Evolutionary conservation across 2,888 invertebrate genomes (phyloP), one percentile per base, ranked within the genome.

Genomic region (Dugesia japonica): DNA sequence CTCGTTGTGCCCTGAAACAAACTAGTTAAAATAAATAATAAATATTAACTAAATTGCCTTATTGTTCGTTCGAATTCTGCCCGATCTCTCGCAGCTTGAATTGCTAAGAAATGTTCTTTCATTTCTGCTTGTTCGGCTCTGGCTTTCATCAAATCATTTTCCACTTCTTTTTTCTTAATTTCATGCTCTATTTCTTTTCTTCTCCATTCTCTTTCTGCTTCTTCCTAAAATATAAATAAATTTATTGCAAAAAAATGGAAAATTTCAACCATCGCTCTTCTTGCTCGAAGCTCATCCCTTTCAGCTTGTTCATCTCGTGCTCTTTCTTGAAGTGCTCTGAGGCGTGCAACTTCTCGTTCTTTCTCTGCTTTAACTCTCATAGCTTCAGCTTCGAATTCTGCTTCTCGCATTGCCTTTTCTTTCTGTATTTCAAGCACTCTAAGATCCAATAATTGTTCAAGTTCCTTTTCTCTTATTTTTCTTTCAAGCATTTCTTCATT

Each of bases 161-260:
- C 83, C 17, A 80, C 82, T 77, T 82, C 81, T 1, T 82, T 81
- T 79, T 84, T 84, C 81, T 83, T 83, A 31, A 76, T 75, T 0
- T 81, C 80, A 75, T 82, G 83, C 31, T 80, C 81, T 0, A 82
- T 82, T 80, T 85, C 84, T 79, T 84, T 84, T 77, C 80, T 80
- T 17, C 85, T 80, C 85, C 85, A 85, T 76, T 85, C 83, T n/a
- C 83, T 80, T 79, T 85, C 85, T 1, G 83, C 81, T 79, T 83
- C 82, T 79, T 85, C 84, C 79, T 83, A 83, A 9, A 33, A 4
- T 20, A 56, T 56, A 9, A 56, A 13, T 56, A 56, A 56, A 56
- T 71, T 42, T 31, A n/a, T n/a, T n/a, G n/a, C n/a, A n/a, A 4
- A 56, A 56, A 13, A 9, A n/a, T 20, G 23, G 7, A 20, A 23